Conservation (phyloP, 1,140 invertebrate species). For the Eumeta japonica region DNA sequence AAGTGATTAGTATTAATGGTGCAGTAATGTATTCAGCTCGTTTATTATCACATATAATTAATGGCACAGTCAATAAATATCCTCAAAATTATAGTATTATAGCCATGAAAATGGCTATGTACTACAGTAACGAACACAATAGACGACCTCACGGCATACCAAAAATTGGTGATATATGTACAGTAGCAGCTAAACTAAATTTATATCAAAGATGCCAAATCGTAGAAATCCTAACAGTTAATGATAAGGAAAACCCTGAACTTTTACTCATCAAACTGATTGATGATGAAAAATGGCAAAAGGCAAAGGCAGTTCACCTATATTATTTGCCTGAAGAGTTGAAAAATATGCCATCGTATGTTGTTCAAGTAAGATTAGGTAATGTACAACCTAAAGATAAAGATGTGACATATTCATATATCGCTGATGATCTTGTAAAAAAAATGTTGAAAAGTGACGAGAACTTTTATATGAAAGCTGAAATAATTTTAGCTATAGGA, state of each 20-base stretch:
- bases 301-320: constrained; percentile 26
- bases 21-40: constrained; percentile 32
- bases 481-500: constrained; percentile 30
- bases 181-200: constrained; percentile 27
- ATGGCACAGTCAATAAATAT: constrained; percentile 23
- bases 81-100: constrained; percentile 30
- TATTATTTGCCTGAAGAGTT: constrained; percentile 43
- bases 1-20: constrained; percentile 36
- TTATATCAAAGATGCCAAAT: constrained; percentile 41
- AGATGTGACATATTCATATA: constrained; percentile 36
- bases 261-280: constrained; percentile 36
- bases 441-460: constrained; percentile 27
- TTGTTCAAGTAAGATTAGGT: constrained; percentile 31
- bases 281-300: constrained; percentile 37
- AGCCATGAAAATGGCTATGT: constrained; percentile 39
- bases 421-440: constrained; percentile 25
- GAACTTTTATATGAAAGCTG: constrained; percentile 31
- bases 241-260: constrained; percentile 25
- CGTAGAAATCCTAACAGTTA: constrained; percentile 27
- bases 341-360: constrained; percentile 26
- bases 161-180: constrained; percentile 41
- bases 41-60: constrained; percentile 23
- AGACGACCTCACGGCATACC: constrained; percentile 30
- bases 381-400: constrained; percentile 42
- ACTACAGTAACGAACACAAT: constrained; percentile 33